phyloP scores from a whole-genome alignment of 2,797 vertebrate species.

The Malacoctenus gilli region DNA sequence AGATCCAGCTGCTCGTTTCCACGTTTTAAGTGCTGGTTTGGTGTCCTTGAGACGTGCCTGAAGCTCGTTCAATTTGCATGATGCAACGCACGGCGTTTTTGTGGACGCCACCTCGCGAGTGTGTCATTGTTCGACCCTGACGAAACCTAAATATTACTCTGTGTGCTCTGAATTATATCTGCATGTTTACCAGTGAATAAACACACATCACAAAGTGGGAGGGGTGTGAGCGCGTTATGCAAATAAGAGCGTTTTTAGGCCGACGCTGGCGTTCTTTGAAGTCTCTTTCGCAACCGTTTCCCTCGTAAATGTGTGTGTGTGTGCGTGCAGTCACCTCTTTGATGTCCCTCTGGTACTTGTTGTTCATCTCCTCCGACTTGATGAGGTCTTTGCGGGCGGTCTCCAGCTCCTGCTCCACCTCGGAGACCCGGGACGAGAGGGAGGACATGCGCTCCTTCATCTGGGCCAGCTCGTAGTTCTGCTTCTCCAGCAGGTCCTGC shows the following conservation, averaged over 20 bases:
- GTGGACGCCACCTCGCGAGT: too few species aligned
- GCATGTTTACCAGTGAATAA: conserved; percentile 1
- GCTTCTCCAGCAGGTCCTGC: conserved; percentile 96
- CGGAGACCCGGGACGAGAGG: conserved; percentile 92
- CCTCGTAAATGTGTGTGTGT: conserved; percentile 8
- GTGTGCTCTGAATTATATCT: not conserved
- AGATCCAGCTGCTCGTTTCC: conserved; percentile 9
- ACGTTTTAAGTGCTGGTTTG: not conserved
- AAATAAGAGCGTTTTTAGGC: conserved; percentile 47
- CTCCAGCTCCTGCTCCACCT: conserved; percentile 98
- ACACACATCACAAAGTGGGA: conserved; percentile 13
- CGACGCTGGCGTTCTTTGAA: conserved; percentile 47
- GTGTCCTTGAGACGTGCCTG: conserved; percentile 11
- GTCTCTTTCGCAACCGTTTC: conserved; percentile 40
- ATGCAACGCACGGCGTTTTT: too few species aligned
- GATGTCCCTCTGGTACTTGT: conserved; percentile 97
- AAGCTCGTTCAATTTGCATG: not conserved
- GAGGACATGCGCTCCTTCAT: conserved; percentile 98
- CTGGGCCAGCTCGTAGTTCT: conserved; percentile 98
- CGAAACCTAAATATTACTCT: too few species aligned
- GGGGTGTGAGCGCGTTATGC: conserved; percentile 25
- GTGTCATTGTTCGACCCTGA: too few species aligned
- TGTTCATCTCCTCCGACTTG: conserved; percentile 98
- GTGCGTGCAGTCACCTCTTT: conserved; percentile 87
- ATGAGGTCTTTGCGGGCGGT: conserved; percentile 96